Evolutionary conservation across 2,797 vertebrate species (phyloP).

Genomic region (Leptatherina wallacei): DNA sequence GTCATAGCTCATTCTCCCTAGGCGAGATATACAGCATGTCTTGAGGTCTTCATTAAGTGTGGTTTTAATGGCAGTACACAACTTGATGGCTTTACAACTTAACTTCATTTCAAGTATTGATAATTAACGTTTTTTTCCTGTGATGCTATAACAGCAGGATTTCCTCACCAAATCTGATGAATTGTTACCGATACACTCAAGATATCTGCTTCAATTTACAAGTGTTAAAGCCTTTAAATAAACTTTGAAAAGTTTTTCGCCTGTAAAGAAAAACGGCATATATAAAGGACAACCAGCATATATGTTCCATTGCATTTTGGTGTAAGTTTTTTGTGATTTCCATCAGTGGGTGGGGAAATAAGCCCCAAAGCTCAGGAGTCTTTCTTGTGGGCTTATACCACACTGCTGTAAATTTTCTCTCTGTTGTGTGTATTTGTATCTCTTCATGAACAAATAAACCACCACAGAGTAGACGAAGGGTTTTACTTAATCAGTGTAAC

Average conservation of each 20-base stretch:
- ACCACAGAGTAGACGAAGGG: conserved; percentile 29
- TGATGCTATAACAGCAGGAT: neutral
- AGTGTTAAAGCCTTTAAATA: neutral
- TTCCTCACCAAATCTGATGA: neutral
- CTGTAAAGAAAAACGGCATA: conserved; percentile 1
- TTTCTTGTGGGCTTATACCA: conserved; percentile 35
- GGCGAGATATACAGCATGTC: neutral
- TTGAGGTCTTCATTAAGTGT: conserved; percentile 2
- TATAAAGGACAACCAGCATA: neutral
- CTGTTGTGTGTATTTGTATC: conserved; percentile 39
- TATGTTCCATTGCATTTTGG: conserved; percentile 35
- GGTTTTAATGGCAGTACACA: neutral
- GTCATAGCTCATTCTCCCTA: neutral
- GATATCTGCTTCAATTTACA: conserved; percentile 3
- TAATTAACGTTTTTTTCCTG: neutral
- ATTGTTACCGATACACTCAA: neutral
- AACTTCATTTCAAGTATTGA: neutral
- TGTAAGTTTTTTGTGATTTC: conserved; percentile 42
- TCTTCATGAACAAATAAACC: conserved; percentile 51
- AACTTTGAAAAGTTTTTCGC: neutral
- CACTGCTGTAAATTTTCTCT: conserved; percentile 20
- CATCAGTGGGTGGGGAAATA: conserved; percentile 35
- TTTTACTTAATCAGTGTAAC: conserved; percentile 27
- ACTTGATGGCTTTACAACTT: conserved; percentile 5
- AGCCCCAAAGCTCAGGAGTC: conserved; percentile 12